Evolutionary conservation across 2,113 vertebrate species (phyloP).

Genomic region (Xenopus tropicalis): DNA sequence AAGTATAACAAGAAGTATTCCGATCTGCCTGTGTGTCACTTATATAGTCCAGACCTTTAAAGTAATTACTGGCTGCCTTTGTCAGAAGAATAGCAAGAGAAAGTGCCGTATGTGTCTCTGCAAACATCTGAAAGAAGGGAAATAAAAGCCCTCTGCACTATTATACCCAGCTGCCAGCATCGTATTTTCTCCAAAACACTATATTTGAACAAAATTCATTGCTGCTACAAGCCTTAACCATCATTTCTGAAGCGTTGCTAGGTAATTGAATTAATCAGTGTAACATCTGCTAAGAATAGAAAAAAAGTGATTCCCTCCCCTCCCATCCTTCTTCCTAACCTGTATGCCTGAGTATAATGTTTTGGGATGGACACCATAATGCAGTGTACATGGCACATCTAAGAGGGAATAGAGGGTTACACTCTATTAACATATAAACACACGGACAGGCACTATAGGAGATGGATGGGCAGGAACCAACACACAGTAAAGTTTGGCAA

Average conservation of each 20-base stretch:
- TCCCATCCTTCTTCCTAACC: no score
- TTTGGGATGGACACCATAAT: neutral
- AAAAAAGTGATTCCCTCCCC: neutral
- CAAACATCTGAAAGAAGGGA: no score
- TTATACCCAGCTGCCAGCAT: no score
- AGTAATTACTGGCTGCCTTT: no score
- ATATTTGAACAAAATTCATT: neutral
- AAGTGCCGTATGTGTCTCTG: no score
- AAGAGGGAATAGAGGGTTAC: neutral
- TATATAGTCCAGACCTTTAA: no score
- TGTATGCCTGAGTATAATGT: neutral
- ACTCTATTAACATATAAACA: neutral
- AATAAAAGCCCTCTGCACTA: no score
- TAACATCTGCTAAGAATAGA: conserved; percentile 33
- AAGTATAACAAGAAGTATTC: neutral
- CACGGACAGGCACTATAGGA: neutral
- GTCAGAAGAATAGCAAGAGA: no score
- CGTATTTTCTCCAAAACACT: neutral
- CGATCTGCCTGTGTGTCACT: no score
- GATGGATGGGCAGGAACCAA: neutral
- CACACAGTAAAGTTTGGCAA: neutral
- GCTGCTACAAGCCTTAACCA: neutral
- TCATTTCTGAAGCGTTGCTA: conserved; percentile 29
- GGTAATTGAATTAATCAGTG: conserved; percentile 37
- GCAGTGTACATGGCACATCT: neutral